These are phyloP conservation scores for Dendrolimus punctatus DNA, from an alignment of 1,140 invertebrate genomes.

Conservation along the genomic window DNA sequence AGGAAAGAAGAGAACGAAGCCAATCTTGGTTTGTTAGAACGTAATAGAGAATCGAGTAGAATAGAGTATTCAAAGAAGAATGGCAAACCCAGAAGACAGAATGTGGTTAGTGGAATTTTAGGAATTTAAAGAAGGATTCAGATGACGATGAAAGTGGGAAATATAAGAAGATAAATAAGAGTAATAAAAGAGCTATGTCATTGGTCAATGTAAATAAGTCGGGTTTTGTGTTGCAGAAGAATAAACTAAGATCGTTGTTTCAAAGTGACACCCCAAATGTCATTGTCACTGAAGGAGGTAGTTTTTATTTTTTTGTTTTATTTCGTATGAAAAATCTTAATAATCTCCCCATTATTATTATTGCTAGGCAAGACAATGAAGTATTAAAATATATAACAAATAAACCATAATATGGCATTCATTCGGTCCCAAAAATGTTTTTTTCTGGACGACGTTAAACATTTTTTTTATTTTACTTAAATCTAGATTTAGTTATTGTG, in stretches of 20 bases:
- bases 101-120: slow-evolving; percentile 55
- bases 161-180: slow-evolving; percentile 60
- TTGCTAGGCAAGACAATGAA: no score
- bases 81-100: slow-evolving; percentile 43
- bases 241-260: slow-evolving; percentile 58
- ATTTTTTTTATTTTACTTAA: no score
- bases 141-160: slow-evolving; percentile 57
- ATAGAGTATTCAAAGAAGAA: slow-evolving; percentile 49
- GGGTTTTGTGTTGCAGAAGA: slow-evolving; percentile 43
- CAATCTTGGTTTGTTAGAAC: slow-evolving; percentile 59
- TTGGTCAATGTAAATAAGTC: slow-evolving; percentile 51
- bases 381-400: no score
- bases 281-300: slow-evolving; percentile 71
- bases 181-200: slow-evolving; percentile 59
- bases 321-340: no score
- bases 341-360: no score
- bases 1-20: slow-evolving; percentile 27
- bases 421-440: no score
- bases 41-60: slow-evolving; percentile 29
- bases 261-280: slow-evolving; percentile 61
- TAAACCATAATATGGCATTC: no score
- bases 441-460: no score
- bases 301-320: slow-evolving; percentile 14
- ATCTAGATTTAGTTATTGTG: no score
- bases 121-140: slow-evolving; percentile 50